phyloP scores from a whole-genome alignment of 37 sponge, comb jelly and placozoan species.

The Spongilla lacustris region DNA sequence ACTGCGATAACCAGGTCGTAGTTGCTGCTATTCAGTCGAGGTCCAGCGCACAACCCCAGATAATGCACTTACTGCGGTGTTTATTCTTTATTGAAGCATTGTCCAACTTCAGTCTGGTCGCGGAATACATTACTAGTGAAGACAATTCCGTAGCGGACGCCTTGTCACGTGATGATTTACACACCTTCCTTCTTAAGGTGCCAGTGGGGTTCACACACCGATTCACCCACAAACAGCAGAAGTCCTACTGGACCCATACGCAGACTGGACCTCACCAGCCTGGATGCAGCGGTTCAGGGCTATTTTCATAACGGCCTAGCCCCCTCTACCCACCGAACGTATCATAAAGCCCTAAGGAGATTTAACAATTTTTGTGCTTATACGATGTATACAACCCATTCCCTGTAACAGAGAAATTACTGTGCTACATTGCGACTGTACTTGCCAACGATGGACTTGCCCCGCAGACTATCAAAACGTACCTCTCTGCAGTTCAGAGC shows the following conservation, averaged over 20 bases:
- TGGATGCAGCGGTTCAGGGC: conserved; percentile 17
- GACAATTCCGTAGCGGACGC: conserved; percentile 24
- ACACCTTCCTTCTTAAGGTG: conserved; percentile 2
- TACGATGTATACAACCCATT: conserved; percentile 4
- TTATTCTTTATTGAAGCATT: conserved; percentile 44
- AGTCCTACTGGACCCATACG: background rate
- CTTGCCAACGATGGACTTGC: background rate
- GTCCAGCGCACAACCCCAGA: background rate
- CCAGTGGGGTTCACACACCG: background rate
- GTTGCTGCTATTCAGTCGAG: conserved; percentile 15
- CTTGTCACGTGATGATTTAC: conserved; percentile 23
- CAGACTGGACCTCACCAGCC: conserved; percentile 20
- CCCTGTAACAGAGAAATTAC: background rate
- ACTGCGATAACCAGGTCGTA: conserved; percentile 50
- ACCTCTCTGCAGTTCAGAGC: conserved; percentile 12
- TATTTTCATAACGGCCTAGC: conserved; percentile 11
- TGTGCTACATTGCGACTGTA: background rate
- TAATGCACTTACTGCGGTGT: conserved; percentile 47
- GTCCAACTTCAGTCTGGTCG: background rate
- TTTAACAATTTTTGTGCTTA: conserved; percentile 8
- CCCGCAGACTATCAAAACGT: background rate
- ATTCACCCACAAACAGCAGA: background rate
- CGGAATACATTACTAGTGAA: conserved; percentile 9
- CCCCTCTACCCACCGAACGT: conserved; percentile 8
- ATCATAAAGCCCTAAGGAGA: background rate